Evolutionary conservation across 2,888 invertebrate genomes (phyloP).

Genomic region (Hemicrepidius hirtus): DNA sequence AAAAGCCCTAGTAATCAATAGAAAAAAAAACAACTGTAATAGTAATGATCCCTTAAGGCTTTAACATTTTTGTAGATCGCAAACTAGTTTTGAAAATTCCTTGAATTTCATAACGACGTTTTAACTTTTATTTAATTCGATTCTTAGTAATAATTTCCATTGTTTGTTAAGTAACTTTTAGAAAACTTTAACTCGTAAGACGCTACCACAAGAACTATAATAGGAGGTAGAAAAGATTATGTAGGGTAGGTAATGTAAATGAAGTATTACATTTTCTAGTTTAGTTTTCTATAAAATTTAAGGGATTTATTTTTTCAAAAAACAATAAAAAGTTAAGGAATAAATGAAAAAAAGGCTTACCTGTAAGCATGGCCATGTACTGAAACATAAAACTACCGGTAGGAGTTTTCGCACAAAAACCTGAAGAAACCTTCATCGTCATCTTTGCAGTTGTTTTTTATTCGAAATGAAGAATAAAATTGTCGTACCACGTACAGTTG

Average conservation of each 20-base stretch:
- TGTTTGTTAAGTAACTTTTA: too few relatives aligned
- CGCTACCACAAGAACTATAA: too few relatives aligned
- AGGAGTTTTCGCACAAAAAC: not conserved
- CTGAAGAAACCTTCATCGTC: not conserved
- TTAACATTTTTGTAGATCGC: not conserved
- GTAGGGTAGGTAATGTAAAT: too few relatives aligned
- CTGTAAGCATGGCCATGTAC: conserved; percentile 24
- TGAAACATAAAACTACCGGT: conserved; percentile 5
- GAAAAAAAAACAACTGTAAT: too few relatives aligned
- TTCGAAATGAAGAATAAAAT: not conserved
- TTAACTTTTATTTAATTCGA: not conserved
- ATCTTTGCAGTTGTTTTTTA: not conserved
- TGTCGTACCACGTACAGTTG: not conserved
- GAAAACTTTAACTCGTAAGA: too few relatives aligned
- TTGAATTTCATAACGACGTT: not conserved
- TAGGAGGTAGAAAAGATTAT: too few relatives aligned
- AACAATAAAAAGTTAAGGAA: not conserved
- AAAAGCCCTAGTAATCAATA: too few relatives aligned
- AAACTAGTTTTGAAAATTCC: conserved; percentile 5
- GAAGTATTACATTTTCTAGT: too few relatives aligned
- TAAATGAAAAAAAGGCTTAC: not conserved
- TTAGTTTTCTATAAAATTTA: too few relatives aligned
- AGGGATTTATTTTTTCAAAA: not conserved
- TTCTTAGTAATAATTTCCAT: not conserved
- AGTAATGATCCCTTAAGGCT: not conserved